Conservation (phyloP, 2,888 invertebrate genomes). For the Morpho achilles region DNA sequence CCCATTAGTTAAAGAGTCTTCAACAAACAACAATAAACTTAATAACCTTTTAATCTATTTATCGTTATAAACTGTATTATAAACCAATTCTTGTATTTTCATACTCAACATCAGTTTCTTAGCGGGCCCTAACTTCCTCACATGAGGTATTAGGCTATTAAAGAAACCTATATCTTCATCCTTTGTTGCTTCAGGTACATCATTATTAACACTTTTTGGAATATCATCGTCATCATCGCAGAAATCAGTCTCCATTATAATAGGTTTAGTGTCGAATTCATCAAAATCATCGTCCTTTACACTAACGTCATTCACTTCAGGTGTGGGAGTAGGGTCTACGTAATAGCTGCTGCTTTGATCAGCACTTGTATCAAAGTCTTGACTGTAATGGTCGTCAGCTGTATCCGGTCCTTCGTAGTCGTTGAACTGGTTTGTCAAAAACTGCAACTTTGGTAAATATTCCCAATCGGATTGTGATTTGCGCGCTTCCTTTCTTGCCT, state of each 20-base stretch:
- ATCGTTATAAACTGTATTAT: slow-evolving; percentile 70
- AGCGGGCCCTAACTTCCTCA: slow-evolving; percentile 65
- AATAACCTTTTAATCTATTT: slow-evolving; percentile 30
- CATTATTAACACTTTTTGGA: slow-evolving; percentile 38
- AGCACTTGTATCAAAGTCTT: slow-evolving; percentile 40
- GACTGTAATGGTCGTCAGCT: slow-evolving; percentile 35
- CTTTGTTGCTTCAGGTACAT: slow-evolving; percentile 42
- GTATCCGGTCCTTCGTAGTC: slow-evolving; percentile 60
- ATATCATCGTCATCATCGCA: slow-evolving; percentile 69
- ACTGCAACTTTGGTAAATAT: slow-evolving; percentile 60
- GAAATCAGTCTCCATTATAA: slow-evolving; percentile 70
- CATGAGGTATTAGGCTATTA: slow-evolving; percentile 67
- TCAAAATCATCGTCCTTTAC: slow-evolving; percentile 69
- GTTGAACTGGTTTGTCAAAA: slow-evolving; percentile 66
- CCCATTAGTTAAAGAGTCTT: too few relatives aligned
- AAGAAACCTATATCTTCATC: slow-evolving; percentile 73
- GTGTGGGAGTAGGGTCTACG: slow-evolving; percentile 38
- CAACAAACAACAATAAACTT: too few relatives aligned
- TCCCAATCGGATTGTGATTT: slow-evolving; percentile 70
- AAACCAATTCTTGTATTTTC: slow-evolving; percentile 72
- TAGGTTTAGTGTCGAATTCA: slow-evolving; percentile 69
- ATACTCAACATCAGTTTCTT: slow-evolving; percentile 70
- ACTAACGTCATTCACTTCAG: slow-evolving; percentile 31
- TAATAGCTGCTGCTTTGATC: slow-evolving; percentile 51
- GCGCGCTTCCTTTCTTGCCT: slow-evolving; percentile 66